phyloP scores from a whole-genome alignment of 2,888 invertebrate genomes.

The Papilio protenor region DNA sequence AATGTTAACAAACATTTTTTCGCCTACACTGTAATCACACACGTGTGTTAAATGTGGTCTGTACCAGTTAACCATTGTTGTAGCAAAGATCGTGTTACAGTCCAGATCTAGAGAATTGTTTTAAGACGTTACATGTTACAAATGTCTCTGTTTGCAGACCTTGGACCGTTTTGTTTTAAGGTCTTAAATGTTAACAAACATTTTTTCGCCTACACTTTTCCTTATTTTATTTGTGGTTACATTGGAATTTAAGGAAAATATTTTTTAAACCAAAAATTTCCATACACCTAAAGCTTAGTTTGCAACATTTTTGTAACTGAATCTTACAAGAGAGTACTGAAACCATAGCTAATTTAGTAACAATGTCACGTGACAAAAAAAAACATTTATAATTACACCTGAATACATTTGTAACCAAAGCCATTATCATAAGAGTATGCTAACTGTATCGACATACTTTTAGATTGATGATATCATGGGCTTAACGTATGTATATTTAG shows the following conservation, averaged over 20 bases:
- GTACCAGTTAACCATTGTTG: constrained; percentile 29
- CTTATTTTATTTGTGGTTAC: background rate
- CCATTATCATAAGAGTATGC: background rate
- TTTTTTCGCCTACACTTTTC: background rate
- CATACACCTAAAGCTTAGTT: too few relatives aligned
- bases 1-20: too few relatives aligned
- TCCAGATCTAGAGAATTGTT: constrained; percentile 9
- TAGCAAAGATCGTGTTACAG: constrained; percentile 30
- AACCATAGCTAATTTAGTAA: background rate
- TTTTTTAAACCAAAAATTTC: too few relatives aligned
- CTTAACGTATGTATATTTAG: constrained; percentile 35
- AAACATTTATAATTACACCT: background rate
- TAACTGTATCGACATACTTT: constrained; percentile 25
- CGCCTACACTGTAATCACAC: constrained; percentile 20
- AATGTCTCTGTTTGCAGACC: constrained; percentile 15
- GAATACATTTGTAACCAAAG: constrained; percentile 10
- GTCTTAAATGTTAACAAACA: background rate
- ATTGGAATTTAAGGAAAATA: background rate
- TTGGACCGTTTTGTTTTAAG: background rate
- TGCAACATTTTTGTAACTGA: too few relatives aligned
- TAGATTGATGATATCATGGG: constrained; percentile 42
- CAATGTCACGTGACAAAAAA: background rate
- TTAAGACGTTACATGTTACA: background rate
- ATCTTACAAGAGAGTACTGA: background rate
- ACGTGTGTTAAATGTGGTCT: constrained; percentile 13